Evolutionary conservation across 2,888 invertebrate species (phyloP).

Genomic region (Tetrapedia diversipes): DNA sequence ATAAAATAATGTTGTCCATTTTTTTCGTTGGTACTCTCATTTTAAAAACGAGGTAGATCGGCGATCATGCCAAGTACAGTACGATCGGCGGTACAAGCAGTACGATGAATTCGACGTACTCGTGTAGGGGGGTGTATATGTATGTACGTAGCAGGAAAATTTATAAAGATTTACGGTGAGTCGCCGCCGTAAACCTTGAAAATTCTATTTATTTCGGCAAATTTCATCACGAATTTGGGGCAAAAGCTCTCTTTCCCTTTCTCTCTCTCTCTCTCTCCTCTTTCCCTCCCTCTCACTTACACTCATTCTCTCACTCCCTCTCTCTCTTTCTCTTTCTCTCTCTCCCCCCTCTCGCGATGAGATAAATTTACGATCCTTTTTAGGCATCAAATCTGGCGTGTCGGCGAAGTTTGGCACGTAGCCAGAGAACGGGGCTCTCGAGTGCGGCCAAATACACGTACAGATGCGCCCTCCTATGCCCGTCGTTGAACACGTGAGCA

Average conservation of each 20-base stretch:
- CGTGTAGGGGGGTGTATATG: background rate
- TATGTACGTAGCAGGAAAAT: conserved; percentile 31
- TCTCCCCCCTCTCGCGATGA: too few relatives aligned
- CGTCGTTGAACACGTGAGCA: conserved; percentile 48
- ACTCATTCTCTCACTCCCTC: too few relatives aligned
- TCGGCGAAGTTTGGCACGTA: conserved; percentile 65
- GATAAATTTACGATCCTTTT: conserved; percentile 75
- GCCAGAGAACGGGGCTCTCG: conserved; percentile 59
- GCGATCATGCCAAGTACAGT: background rate
- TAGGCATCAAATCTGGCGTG: conserved; percentile 74
- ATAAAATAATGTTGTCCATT: background rate
- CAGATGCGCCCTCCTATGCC: conserved; percentile 30
- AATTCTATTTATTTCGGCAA: conserved; percentile 69
- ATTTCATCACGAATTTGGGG: conserved; percentile 62
- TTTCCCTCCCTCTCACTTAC: too few relatives aligned
- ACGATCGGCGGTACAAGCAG: background rate
- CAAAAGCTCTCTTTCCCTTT: too few relatives aligned
- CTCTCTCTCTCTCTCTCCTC: too few relatives aligned
- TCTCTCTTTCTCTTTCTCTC: too few relatives aligned
- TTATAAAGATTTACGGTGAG: conserved; percentile 59
- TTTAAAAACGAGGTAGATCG: background rate
- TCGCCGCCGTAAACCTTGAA: conserved; percentile 63
- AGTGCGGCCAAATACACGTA: conserved; percentile 54
- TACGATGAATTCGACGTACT: conserved; percentile 3
- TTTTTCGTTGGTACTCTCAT: background rate